Percentiles rank a stretch among this genome's conserved stretches.
phyloP scores from a whole-genome alignment of 2,797 vertebrate genomes.

The Chelon labrosus region DNA sequence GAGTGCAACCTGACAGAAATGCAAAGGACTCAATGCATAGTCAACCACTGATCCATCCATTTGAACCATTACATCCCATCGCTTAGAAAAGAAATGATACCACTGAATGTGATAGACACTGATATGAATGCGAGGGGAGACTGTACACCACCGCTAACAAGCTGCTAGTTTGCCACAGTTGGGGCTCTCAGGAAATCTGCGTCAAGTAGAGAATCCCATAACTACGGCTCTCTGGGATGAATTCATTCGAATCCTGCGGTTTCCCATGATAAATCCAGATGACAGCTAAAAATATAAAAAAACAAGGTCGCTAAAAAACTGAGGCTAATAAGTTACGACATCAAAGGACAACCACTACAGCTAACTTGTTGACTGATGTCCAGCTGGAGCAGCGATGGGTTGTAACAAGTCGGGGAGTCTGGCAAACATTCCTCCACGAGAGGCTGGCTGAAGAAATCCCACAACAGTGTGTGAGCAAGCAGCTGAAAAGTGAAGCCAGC shows the following conservation, averaged over 20 bases:
- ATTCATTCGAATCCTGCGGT: neutral
- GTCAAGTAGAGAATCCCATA: neutral
- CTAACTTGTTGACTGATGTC: neutral
- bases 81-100: neutral
- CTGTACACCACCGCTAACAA: neutral
- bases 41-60: neutral
- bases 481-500: too few relatives aligned
- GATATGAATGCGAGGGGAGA: neutral
- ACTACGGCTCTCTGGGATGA: neutral
- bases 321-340: neutral
- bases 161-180: constrained; percentile 4
- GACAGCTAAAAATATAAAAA: neutral
- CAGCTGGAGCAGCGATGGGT: neutral
- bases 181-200: neutral
- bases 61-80: neutral
- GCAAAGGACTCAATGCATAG: neutral
- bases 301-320: neutral
- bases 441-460: constrained; percentile 10
- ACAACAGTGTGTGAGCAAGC: constrained; percentile 4
- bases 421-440: constrained; percentile 18
- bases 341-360: neutral
- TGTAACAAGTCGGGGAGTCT: constrained; percentile 16
- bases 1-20: neutral
- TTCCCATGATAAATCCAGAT: constrained; percentile 12
- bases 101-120: neutral